These are phyloP conservation scores for Epizoanthus ramosus DNA, from an alignment of 92 coral and sea anemone species.

Conservation along the genomic window DNA sequence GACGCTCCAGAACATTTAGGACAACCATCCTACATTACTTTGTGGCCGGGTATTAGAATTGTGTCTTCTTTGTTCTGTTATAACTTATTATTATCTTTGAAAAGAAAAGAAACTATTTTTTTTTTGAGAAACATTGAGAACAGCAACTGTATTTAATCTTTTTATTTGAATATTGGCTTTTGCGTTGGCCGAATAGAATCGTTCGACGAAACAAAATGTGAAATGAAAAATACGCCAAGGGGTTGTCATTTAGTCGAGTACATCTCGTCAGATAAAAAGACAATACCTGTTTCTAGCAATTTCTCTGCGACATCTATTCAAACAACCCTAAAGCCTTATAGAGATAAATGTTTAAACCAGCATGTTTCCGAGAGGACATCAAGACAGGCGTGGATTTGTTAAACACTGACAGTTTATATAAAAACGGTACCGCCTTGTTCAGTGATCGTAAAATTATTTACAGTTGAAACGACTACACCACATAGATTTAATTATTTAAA, in stretches of 20 bases:
- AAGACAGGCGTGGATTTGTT: background rate
- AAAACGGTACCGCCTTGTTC: background rate
- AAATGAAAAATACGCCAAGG: background rate
- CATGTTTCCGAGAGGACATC: background rate
- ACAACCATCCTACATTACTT: background rate
- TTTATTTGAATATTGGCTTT: too few relatives aligned
- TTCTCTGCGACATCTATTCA: background rate
- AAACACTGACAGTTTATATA: background rate
- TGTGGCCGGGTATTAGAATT: background rate
- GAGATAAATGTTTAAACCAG: background rate
- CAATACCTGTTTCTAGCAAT: background rate
- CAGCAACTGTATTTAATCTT: background rate
- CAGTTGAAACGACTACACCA: constrained; percentile 4
- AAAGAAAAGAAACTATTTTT: constrained; percentile 15
- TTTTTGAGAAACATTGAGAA: background rate
- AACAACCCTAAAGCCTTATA: background rate
- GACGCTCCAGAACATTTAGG: background rate
- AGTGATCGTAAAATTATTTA: background rate
- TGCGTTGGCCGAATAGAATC: too few relatives aligned
- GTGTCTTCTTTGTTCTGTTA: constrained; percentile 20
- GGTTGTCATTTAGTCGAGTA: background rate
- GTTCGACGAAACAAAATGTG: too few relatives aligned
- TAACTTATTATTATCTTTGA: background rate
- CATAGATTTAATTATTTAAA: constrained; percentile 35
- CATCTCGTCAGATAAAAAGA: background rate